These are phyloP conservation scores for Sapajus apella DNA, from an alignment of 2,113 vertebrate genomes.

Conservation along the genomic window DNA sequence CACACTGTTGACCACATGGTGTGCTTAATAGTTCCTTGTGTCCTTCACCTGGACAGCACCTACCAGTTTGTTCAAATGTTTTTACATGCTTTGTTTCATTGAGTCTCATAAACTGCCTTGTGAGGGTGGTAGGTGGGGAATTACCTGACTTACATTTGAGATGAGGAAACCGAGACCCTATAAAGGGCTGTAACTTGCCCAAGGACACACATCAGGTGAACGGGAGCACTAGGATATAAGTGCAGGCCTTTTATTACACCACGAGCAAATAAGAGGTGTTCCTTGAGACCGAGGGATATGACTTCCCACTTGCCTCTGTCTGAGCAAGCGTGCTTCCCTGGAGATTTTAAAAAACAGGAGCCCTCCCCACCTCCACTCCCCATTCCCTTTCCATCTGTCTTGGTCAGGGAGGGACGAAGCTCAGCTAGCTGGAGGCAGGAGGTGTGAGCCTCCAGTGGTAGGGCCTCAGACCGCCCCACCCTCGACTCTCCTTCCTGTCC, in stretches of 20 bases:
- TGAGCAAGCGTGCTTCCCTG: conserved; percentile 19
- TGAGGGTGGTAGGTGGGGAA: neutral
- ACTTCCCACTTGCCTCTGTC: neutral
- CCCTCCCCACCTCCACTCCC: neutral
- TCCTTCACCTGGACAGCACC: neutral
- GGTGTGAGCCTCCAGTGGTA: conserved; percentile 8
- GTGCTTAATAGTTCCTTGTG: neutral
- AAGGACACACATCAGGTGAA: neutral
- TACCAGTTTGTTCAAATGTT: neutral
- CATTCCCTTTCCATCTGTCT: neutral
- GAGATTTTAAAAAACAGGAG: neutral
- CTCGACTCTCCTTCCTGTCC: conserved; percentile 59
- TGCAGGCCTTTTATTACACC: neutral
- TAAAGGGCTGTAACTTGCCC: neutral
- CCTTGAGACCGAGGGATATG: neutral
- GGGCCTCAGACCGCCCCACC: conserved; percentile 46
- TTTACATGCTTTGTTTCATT: neutral
- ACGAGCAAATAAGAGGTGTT: neutral
- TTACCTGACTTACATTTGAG: conserved; percentile 5
- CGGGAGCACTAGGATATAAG: neutral
- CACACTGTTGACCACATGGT: neutral
- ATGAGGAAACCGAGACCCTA: neutral
- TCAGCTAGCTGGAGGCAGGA: conserved; percentile 37
- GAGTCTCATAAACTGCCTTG: neutral
- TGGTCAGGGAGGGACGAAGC: conserved; percentile 9